Evolutionary conservation across 2,888 invertebrate genomes (phyloP).

Genomic region (Callosobruchus maculatus): DNA sequence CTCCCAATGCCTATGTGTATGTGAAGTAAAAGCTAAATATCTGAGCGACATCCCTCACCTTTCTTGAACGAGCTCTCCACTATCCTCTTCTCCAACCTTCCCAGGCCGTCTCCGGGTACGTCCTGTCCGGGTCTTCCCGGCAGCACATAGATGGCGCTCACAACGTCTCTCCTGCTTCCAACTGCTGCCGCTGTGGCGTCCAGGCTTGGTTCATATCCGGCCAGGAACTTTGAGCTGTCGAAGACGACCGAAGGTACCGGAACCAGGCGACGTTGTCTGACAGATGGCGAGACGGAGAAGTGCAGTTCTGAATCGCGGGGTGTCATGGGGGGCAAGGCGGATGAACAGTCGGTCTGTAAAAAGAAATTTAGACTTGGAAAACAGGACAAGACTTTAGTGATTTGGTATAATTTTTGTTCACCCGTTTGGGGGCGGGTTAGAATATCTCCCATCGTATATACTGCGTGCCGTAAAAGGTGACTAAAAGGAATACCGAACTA

Average conservation of each 20-base stretch:
- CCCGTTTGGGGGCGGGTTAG: too few species aligned
- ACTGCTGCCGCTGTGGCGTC: slow-evolving; percentile 82
- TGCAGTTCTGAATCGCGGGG: slow-evolving; percentile 84
- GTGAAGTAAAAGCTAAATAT: too few species aligned
- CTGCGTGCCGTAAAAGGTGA: too few species aligned
- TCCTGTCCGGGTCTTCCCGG: slow-evolving; percentile 82
- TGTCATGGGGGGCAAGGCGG: slow-evolving; percentile 59
- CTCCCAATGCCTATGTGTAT: too few species aligned
- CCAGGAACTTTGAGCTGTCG: slow-evolving; percentile 65
- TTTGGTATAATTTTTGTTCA: too few species aligned
- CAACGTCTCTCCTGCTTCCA: slow-evolving; percentile 65
- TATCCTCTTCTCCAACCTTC: slow-evolving; percentile 68
- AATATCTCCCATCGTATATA: too few species aligned
- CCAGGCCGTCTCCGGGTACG: slow-evolving; percentile 75
- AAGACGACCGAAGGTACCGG: slow-evolving; percentile 82
- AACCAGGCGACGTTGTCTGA: slow-evolving; percentile 73
- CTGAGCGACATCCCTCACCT: slow-evolving; percentile 36
- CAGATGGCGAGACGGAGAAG: slow-evolving; percentile 77
- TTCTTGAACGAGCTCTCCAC: slow-evolving; percentile 64
- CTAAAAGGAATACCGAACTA: too few species aligned
- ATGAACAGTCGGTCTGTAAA: slow-evolving; percentile 74
- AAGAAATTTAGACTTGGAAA: background rate
- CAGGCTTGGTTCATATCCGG: slow-evolving; percentile 79
- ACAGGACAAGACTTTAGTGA: too few species aligned
- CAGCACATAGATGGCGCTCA: slow-evolving; percentile 78